Base-by-base conservation (phyloP, 1,140 invertebrate genomes). In the Drosophila hydei region DNA sequence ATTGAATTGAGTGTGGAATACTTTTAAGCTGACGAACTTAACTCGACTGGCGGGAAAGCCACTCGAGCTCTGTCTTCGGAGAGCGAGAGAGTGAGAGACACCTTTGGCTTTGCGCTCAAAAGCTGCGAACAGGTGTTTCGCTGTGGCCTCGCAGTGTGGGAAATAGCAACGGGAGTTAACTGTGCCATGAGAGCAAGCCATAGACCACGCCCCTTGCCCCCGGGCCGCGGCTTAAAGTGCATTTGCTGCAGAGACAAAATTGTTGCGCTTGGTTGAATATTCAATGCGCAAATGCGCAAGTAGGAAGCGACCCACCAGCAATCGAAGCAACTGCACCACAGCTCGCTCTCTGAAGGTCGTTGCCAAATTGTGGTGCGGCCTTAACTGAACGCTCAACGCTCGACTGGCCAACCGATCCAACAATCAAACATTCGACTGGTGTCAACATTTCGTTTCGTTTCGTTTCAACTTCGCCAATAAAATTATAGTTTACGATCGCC, bases 201-300 rank as follows among this genome's bases (percentile, higher is more conserved):
- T 14, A 12, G 5, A 9, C 14, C 58, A 36, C 11, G 3, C 19
- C 19, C 6, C 38, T 14, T 3, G 25, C 27, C 4, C 18, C 9
- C 0, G 11, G 4, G 30, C 11, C 30, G 9, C 30, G 9, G 9
- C 30, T 12, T 33, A 33, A 33, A 33, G 30, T 33, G 30, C 30
- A 33, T 33, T 33, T 33, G 30, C 30, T 9, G 55, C 67, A 63
- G 56, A 70, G 72, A 60, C 55, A 33, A 33, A 33, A 62, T 58
- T 68, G 81, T 23, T 70, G 47, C 23, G 77, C 77, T 72, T 71
- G 59, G 72, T 67, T 87, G 81, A 71, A 81, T 88, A 88, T 87
- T 87, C 81, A 85, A 75, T 74, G 80, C 30, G 55, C 54, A 47
- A 73, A 59, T 45, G 30, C 43, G 61, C 56, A 70, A 77, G 77